phyloP scores from a whole-genome alignment of 1,140 invertebrate genomes.

The Lepeophtheirus salmonis region DNA sequence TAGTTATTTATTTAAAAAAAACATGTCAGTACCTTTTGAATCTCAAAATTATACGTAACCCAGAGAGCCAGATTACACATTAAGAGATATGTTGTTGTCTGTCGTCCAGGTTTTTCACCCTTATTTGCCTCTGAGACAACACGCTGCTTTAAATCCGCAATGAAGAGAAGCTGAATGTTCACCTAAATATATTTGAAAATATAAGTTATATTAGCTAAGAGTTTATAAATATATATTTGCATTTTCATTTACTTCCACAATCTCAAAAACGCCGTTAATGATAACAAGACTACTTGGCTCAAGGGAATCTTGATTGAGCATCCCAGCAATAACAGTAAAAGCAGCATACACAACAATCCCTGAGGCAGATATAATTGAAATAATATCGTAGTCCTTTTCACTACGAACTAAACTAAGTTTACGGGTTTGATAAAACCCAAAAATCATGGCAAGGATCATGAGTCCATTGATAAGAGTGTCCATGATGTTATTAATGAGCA shows the following conservation, averaged over 20 bases:
- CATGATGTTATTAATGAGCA: neutral
- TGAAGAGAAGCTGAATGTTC: neutral
- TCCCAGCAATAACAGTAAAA: slow-evolving; percentile 5
- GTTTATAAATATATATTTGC: neutral
- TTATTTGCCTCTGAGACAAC: neutral
- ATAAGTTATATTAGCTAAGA: too few species aligned
- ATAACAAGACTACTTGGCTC: neutral
- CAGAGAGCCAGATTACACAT: slow-evolving; percentile 89
- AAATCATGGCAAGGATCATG: slow-evolving; percentile 10
- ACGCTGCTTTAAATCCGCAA: neutral
- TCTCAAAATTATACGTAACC: slow-evolving; percentile 87
- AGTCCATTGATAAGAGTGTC: slow-evolving; percentile 9
- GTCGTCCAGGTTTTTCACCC: slow-evolving; percentile 58
- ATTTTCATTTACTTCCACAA: neutral
- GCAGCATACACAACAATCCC: slow-evolving; percentile 5
- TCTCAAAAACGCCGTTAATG: neutral
- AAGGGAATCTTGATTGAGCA: neutral
- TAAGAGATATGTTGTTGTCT: slow-evolving; percentile 80
- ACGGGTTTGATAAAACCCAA: slow-evolving; percentile 11
- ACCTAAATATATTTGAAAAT: too few species aligned
- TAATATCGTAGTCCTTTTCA: slow-evolving; percentile 4
- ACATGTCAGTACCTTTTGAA: slow-evolving; percentile 61
- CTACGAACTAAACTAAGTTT: neutral
- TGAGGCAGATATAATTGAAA: slow-evolving; percentile 7
- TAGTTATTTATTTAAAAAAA: too few species aligned